Percentiles rank a stretch among this genome's conserved stretches.
Conservation (phyloP, 2,113 vertebrate genomes). For the Varanus komodoensis region DNA sequence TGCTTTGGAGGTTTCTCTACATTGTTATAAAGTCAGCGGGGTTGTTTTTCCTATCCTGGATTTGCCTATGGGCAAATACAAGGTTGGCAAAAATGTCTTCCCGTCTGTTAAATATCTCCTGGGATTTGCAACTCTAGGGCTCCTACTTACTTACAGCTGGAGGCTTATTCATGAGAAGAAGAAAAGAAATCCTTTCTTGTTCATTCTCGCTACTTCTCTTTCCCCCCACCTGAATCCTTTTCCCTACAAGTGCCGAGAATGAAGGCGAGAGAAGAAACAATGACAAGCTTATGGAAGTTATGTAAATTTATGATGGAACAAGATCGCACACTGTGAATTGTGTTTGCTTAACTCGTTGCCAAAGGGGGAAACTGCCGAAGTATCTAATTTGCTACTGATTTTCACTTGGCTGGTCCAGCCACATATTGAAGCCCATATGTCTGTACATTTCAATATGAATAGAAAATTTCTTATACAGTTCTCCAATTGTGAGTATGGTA, state of each 20-base stretch:
- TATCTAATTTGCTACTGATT: background rate
- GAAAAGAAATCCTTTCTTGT: background rate
- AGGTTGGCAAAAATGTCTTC: slow-evolving; percentile 29
- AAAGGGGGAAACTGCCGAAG: background rate
- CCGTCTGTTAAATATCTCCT: slow-evolving; percentile 42
- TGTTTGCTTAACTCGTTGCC: background rate
- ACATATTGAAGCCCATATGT: background rate
- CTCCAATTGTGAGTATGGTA: too few relatives aligned
- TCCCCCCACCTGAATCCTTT: background rate
- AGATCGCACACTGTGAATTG: background rate
- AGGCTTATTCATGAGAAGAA: background rate
- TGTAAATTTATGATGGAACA: background rate
- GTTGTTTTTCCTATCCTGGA: background rate
- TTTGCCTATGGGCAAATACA: slow-evolving; percentile 50
- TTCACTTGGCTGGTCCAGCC: background rate
- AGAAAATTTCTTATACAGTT: background rate
- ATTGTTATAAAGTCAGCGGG: slow-evolving; percentile 31
- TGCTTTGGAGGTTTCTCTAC: slow-evolving; percentile 47
- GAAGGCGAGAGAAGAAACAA: background rate
- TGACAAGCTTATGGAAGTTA: background rate
- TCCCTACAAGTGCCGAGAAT: background rate
- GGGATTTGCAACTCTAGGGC: slow-evolving; percentile 12
- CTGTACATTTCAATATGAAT: background rate
- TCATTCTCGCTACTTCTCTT: background rate
- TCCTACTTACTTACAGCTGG: slow-evolving; percentile 4